Base-by-base conservation (phyloP, 1,140 invertebrate species). In the Probaryconus sp. region DNA sequence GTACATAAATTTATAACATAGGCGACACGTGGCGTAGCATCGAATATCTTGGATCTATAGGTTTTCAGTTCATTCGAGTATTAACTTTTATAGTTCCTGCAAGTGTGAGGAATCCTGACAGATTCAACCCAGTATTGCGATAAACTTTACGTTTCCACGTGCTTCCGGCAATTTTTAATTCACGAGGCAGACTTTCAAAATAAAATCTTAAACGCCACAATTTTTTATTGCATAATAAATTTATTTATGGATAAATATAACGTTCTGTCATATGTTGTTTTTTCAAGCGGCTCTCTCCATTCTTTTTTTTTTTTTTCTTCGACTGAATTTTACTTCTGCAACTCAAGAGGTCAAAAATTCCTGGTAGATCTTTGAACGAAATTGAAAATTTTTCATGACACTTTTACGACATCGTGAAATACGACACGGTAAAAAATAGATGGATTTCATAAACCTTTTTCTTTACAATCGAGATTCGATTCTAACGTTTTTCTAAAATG, bases 21-120 rank as follows among this genome's bases (percentile, higher is more conserved):
- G 3, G 33, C 56, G 67, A 70, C 56, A 55, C 50, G 50, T 43
- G 56, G 43, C 33, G 30, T 14, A 13, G 31, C 50, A 58, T 51
- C 60, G 37, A 43, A 45, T 65, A 55, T 72, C 48, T 50, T 14
- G 28, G 56, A 64, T 64, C 68, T 71, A 71, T 71, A 38, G 40
- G 42, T 48, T 56, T 51, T 21, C 68, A 72, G 69, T 72, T 72
- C 69, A 72, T 72, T 72, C 69, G 17, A 47, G 61, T 42, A 61
- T 61, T 51, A 73, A 73, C 43, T 65, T 73, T 73, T 73, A 73
- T 35, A 53, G 61, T 64, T 42, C 40, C 40, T 24, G 48, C 61
- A 20, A 56, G 37, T 58, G 43, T 37, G 28, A 56, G 31, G 45
- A 60, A 38, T 61, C 28, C 53, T 48, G 20, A 51, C 58, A 55